Evolutionary conservation across 2,888 invertebrate genomes (phyloP).

Genomic region (Parnassius mnemosyne): DNA sequence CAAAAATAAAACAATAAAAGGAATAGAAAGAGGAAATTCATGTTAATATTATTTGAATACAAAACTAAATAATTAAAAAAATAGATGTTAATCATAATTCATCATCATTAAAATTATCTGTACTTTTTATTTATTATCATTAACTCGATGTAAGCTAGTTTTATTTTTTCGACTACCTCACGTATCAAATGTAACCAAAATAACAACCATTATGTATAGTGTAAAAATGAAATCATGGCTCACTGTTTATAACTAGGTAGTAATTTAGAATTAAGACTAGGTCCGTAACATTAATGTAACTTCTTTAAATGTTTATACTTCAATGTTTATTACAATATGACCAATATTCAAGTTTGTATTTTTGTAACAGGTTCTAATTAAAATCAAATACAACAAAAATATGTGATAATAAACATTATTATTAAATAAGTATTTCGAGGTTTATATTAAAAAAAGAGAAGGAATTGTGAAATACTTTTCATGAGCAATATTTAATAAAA

Average conservation of each 20-base stretch:
- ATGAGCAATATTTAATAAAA: background rate
- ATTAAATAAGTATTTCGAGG: background rate
- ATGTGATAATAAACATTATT: background rate
- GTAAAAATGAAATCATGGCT: conserved; percentile 42
- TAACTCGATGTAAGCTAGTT: conserved; percentile 71
- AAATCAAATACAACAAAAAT: background rate
- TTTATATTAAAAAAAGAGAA: background rate
- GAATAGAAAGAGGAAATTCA: conserved; percentile 52
- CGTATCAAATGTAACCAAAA: conserved; percentile 70
- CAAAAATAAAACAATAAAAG: conserved; percentile 37
- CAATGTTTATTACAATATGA: conserved; percentile 12
- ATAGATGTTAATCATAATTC: conserved; percentile 66
- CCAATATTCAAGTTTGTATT: background rate
- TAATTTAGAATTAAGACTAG: conserved; percentile 37
- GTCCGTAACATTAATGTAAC: conserved; percentile 24
- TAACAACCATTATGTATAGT: conserved; percentile 35
- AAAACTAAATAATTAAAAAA: conserved; percentile 64
- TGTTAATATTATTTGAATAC: conserved; percentile 64
- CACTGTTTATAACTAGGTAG: conserved; percentile 46
- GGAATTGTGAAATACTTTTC: background rate
- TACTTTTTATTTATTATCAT: conserved; percentile 71
- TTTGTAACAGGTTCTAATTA: background rate
- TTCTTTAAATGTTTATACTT: conserved; percentile 21
- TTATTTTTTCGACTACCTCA: conserved; percentile 55
- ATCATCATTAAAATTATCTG: conserved; percentile 69